phyloP scores from a whole-genome alignment of 2,113 vertebrate genomes.

The Ranitomeya imitator region DNA sequence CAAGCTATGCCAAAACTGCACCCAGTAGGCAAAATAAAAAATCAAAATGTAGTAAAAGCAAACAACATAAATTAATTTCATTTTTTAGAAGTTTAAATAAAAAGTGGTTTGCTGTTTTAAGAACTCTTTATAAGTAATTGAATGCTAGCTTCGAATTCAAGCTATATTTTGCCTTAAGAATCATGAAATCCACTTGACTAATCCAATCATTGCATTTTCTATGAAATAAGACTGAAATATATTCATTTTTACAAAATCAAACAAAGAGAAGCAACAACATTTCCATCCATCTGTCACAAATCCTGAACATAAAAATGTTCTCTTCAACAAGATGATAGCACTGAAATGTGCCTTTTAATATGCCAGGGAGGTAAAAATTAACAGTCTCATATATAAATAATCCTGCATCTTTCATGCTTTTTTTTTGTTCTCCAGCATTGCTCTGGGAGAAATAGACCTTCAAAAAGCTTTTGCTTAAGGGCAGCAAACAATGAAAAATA shows the following conservation, averaged over 20 bases:
- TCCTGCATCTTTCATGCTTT: constrained; percentile 39
- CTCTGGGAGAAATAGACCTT: constrained; percentile 47
- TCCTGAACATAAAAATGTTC: not conserved
- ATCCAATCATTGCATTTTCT: not conserved
- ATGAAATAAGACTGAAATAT: not conserved
- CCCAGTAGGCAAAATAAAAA: too few species aligned
- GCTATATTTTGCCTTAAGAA: too few species aligned
- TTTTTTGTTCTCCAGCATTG: constrained; percentile 27
- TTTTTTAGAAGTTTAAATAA: too few species aligned
- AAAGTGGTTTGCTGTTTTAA: too few species aligned
- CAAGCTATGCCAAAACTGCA: too few species aligned
- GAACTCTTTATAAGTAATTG: too few species aligned
- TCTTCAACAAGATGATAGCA: not conserved
- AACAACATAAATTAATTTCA: too few species aligned
- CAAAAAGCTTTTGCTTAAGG: constrained; percentile 53
- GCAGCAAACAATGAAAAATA: constrained; percentile 53
- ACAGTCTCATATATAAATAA: constrained; percentile 33
- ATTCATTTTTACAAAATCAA: not conserved
- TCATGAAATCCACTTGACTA: not conserved
- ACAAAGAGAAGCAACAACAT: not conserved
- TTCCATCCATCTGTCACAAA: constrained; percentile 15
- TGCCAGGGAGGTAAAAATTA: constrained; percentile 15
- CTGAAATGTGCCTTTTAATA: constrained; percentile 15
- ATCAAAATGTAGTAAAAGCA: too few species aligned
- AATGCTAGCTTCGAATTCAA: too few species aligned